These are phyloP conservation scores for Machaerirhynchus nigripectus DNA, from an alignment of 2,113 vertebrate species.

Conservation along the genomic window DNA sequence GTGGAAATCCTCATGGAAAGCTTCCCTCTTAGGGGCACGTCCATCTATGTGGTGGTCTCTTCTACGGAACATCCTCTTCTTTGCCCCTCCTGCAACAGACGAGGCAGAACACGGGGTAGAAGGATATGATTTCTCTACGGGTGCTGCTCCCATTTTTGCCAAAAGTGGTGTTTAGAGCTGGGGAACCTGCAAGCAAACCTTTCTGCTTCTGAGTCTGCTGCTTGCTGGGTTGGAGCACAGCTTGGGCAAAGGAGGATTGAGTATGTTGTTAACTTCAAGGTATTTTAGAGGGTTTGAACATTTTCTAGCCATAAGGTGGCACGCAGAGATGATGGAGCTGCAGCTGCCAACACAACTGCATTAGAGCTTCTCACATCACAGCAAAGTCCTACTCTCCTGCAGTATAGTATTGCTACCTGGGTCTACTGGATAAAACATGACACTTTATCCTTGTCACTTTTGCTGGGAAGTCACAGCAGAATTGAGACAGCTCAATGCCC, in stretches of 20 bases:
- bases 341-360: not conserved
- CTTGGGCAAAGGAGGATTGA: not conserved
- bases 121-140: not conserved
- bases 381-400: rapidly evolving
- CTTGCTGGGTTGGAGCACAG: not conserved
- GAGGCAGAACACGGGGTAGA: not conserved
- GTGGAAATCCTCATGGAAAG: not conserved
- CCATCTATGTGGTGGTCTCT: not conserved
- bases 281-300: not conserved
- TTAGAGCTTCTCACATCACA: not conserved
- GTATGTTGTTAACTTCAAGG: not conserved
- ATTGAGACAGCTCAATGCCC: not conserved
- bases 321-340: not conserved
- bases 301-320: not conserved
- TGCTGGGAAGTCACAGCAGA: not conserved
- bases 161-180: not conserved
- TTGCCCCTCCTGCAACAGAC: not conserved
- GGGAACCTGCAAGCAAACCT: not conserved
- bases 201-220: not conserved
- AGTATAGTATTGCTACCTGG: rapidly evolving
- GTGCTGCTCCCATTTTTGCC: not conserved
- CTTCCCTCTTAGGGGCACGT: not conserved
- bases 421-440: not conserved
- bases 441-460: not conserved
- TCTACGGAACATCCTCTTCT: not conserved